phyloP scores from a whole-genome alignment of 2,888 invertebrate genomes.

The Machimus atricapillus region DNA sequence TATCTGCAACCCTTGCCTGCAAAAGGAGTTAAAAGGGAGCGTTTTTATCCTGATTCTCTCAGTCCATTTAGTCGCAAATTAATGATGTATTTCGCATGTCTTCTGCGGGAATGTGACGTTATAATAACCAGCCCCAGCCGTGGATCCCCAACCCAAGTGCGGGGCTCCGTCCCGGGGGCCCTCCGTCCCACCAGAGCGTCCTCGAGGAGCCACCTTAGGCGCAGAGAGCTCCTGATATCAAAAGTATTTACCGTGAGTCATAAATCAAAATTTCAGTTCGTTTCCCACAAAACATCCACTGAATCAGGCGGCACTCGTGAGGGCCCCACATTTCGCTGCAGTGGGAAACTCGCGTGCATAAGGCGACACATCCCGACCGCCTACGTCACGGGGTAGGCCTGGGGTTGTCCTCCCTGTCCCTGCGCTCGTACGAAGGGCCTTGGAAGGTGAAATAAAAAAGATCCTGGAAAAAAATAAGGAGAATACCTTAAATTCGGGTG shows the following conservation, averaged over 20 bases:
- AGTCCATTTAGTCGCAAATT: not conserved
- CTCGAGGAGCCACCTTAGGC: not conserved
- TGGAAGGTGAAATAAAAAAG: not conserved
- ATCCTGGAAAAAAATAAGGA: not conserved
- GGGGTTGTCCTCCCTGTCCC: no score
- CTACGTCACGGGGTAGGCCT: not conserved
- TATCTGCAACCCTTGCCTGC: not conserved
- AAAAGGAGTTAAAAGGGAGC: not conserved
- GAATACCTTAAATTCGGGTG: conserved; percentile 39
- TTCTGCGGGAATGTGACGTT: not conserved
- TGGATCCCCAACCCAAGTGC: not conserved
- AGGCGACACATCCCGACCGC: not conserved
- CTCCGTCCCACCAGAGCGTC: not conserved
- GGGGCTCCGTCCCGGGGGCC: not conserved
- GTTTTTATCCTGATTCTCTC: not conserved
- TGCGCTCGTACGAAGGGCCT: not conserved
- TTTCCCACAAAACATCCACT: conserved; percentile 11
- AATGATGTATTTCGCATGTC: not conserved
- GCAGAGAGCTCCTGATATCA: not conserved
- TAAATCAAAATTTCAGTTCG: conserved; percentile 36
- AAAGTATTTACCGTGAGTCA: conserved; percentile 19
- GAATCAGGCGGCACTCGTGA: not conserved
- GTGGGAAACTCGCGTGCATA: conserved; percentile 36
- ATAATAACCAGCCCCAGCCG: not conserved
- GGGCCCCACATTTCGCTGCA: conserved; percentile 22